Evolutionary conservation across 1,140 invertebrate species (phyloP).

Genomic region (Drosophila oshimai): DNA sequence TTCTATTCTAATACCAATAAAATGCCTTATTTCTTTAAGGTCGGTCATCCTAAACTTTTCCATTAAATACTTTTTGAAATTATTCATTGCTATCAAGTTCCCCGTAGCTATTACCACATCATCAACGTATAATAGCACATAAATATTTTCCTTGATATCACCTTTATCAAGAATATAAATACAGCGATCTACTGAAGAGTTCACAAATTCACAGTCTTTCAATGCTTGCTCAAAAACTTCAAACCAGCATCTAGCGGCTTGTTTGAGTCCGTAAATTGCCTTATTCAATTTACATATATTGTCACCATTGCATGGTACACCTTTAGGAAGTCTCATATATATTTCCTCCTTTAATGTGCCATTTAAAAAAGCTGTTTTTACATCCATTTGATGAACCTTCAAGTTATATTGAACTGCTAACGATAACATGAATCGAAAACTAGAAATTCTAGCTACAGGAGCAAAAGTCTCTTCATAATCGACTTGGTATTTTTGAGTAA

Average conservation of each 20-base stretch:
- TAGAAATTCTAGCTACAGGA: conserved; percentile 15
- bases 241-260: conserved; percentile 73
- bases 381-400: conserved; percentile 72
- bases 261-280: conserved; percentile 82
- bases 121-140: too few relatives aligned
- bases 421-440: conserved; percentile 15
- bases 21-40: too few relatives aligned
- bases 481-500: conserved; percentile 66
- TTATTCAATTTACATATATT: conserved; percentile 76
- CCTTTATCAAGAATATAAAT: neutral
- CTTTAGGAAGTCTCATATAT: conserved; percentile 79
- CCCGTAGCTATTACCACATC: too few relatives aligned
- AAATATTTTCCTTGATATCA: neutral
- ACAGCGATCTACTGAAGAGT: neutral
- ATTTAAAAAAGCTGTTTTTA: conserved; percentile 82
- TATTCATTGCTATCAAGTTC: too few relatives aligned
- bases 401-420: conserved; percentile 54
- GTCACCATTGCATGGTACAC: conserved; percentile 38
- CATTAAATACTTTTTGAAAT: too few relatives aligned
- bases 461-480: conserved; percentile 75
- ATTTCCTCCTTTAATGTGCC: conserved; percentile 79
- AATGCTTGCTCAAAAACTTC: conserved; percentile 3
- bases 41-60: too few relatives aligned
- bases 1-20: too few relatives aligned
- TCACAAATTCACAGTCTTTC: neutral